Evolutionary conservation across 2,888 invertebrate species (phyloP), one percentile per base, ranked within the genome.

Genomic region (Phyllotreta striolata): DNA sequence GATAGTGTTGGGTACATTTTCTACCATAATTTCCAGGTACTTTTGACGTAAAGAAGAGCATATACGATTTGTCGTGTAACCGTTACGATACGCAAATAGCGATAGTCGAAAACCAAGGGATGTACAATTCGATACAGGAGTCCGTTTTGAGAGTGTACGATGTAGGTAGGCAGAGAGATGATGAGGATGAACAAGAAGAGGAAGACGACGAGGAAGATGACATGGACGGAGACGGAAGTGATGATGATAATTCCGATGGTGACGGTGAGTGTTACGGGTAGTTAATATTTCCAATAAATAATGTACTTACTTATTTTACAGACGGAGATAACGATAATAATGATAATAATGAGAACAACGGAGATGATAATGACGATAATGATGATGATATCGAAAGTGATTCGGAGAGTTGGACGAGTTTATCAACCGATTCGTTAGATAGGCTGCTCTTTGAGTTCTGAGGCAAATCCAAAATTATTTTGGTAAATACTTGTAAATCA

Each of bases 131-230:
- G 66, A 88, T 92, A 67, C 93, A 94, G 77, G 96, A 96, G 82
- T 94, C 95, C 1, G 90, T 92, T 69, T 94, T 97, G 62, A 88
- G 95, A 73, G 82, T 98, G 9, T 98, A 97, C 80, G 96, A 98
- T 78, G 93, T 98, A 13, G 98, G 98, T 0, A 85, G 95, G 67
- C 86, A 89, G 76, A 85, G 94, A 73, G 92, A 92, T 77, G 92
- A 92, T 76, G 95, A 96, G 71, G 96, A 96, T 73, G 95, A 95
- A 80, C 91, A 90, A 83, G 92, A 62, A 57, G 59, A 67, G 41
- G 66, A 81, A 71, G 79, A 84, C 77, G 86, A 89, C 73, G 89
- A 89, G 71, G 88, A 88, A 69, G 89, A 89, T 39, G 87, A 87
- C 1, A 86, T 85, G 43, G 85, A 86, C 57, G 87, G 87, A 43